phyloP scores from a whole-genome alignment of 2,113 vertebrate species.

The Neomonachus schauinslandi region DNA sequence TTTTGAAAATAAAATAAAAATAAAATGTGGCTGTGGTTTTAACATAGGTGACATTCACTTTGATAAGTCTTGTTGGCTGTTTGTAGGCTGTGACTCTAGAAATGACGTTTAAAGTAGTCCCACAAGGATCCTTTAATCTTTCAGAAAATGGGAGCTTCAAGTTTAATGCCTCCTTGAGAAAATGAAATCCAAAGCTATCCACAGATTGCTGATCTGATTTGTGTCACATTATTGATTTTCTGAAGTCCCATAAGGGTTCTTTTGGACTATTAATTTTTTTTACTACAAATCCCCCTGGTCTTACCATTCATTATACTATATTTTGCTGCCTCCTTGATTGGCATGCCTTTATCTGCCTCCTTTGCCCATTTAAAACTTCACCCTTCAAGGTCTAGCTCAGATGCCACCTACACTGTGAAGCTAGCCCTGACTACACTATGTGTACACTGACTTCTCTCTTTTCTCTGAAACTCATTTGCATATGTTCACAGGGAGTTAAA shows the following conservation, averaged over 20 bases:
- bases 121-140: conserved; percentile 40
- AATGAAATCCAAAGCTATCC: conserved; percentile 48
- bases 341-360: not conserved
- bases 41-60: conserved; percentile 55
- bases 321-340: conserved; percentile 26
- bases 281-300: not conserved
- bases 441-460: not conserved
- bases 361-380: not conserved
- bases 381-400: not conserved
- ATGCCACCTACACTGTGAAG: not conserved
- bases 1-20: conserved; percentile 17
- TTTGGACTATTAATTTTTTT: conserved; percentile 48
- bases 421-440: not conserved
- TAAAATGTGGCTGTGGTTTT: conserved; percentile 38
- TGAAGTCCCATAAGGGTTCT: not conserved
- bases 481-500: not conserved
- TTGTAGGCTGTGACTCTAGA: conserved; percentile 42
- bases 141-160: conserved; percentile 65
- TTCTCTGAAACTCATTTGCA: not conserved
- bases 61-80: conserved; percentile 44
- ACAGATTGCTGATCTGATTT: conserved; percentile 61
- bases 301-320: not conserved
- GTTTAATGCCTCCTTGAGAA: conserved; percentile 24
- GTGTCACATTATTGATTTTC: conserved; percentile 61
- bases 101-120: conserved; percentile 71